Evolutionary conservation across 1,140 invertebrate genomes (phyloP), one percentile per base, ranked within the genome.

Genomic region (Batillaria attramentaria): DNA sequence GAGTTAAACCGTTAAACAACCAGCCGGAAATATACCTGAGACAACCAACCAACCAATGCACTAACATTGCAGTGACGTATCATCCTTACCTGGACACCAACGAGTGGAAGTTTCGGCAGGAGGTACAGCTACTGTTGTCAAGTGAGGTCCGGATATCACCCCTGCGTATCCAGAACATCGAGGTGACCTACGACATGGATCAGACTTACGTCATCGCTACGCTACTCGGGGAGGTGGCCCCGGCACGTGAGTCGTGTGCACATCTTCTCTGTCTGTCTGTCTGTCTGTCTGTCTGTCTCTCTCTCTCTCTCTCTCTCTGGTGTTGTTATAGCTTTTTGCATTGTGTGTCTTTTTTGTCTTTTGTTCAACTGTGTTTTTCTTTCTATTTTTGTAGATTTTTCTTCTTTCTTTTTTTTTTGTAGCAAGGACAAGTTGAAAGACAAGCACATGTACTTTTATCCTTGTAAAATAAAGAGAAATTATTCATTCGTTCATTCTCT

Each of bases 11-110:
- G n/a, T n/a, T n/a, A n/a, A n/a, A n/a, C n/a, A n/a, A n/a, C n/a
- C n/a, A n/a, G n/a, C n/a, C n/a, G n/a, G n/a, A n/a, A n/a, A n/a
- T n/a, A n/a, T n/a, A n/a, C n/a, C n/a, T n/a, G n/a, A n/a, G n/a
- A n/a, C n/a, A n/a, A n/a, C n/a, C n/a, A n/a, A n/a, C n/a, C n/a
- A n/a, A n/a, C n/a, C n/a, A n/a, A n/a, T n/a, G n/a, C n/a, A n/a
- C n/a, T n/a, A n/a, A n/a, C n/a, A 6, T 72, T 72, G 13, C 42
- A 81, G 80, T 74, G n/a, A 72, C 76, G 6, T 81, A 69, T 41
- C 69, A 78, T 41, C 80, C 80, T 3, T 81, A 75, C 35, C 77
- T 81, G 43, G 76, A 78, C 24, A 31, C 35, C n/a, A 6, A 37
- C 16, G 68, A 78, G 76, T 57, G 33, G 46, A 35, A 33, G 28